phyloP scores from a whole-genome alignment of 1,140 invertebrate genomes.

The Drosophila suzukii region DNA sequence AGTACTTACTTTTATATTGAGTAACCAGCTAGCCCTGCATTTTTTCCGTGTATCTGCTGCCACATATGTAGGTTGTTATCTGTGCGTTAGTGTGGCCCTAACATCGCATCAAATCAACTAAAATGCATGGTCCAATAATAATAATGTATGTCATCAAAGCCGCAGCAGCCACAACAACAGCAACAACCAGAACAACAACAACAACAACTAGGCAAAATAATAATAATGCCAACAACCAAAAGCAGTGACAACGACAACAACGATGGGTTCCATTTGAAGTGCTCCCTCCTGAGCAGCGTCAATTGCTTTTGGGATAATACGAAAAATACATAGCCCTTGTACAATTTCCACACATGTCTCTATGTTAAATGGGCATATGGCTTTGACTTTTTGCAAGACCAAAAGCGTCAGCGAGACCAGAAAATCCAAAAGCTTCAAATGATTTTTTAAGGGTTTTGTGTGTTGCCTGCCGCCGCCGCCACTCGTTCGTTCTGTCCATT shows the following conservation, averaged over 20 bases:
- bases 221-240: constrained; percentile 25
- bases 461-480: neutral
- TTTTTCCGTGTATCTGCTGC: neutral
- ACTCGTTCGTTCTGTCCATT: constrained; percentile 11
- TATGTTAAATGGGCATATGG: constrained; percentile 10
- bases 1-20: neutral
- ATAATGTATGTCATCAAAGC: constrained; percentile 55
- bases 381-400: constrained; percentile 25
- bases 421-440: constrained; percentile 33
- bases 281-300: constrained; percentile 32
- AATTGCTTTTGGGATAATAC: constrained; percentile 47
- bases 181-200: constrained; percentile 18
- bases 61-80: constrained; percentile 6
- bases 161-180: constrained; percentile 24
- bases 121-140: constrained; percentile 52
- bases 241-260: constrained; percentile 2
- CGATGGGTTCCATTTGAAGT: constrained; percentile 22
- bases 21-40: neutral
- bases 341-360: constrained; percentile 11
- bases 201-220: constrained; percentile 7
- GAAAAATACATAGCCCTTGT: constrained; percentile 14
- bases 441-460: constrained; percentile 33
- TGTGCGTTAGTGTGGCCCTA: constrained; percentile 3
- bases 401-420: constrained; percentile 3
- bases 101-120: constrained; percentile 63